Conservation (phyloP, 2,113 vertebrate genomes). For the Ardeotis arabs region DNA sequence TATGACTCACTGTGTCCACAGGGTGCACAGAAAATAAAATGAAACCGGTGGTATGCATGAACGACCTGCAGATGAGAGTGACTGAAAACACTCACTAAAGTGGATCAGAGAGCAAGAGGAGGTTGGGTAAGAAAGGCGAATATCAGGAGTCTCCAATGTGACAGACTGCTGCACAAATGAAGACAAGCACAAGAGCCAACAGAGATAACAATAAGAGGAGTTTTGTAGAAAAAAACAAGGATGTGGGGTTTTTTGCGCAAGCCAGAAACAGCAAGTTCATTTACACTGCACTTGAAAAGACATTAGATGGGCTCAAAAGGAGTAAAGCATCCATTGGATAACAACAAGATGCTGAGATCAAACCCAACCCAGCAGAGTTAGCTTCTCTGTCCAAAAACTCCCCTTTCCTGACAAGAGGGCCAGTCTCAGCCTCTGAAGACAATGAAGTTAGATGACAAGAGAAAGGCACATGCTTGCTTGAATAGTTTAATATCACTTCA, state of each 20-base stretch:
- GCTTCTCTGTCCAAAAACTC: neutral
- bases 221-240: neutral
- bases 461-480: neutral
- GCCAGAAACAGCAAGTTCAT: neutral
- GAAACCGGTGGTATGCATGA: neutral
- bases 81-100: neutral
- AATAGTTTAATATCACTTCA: neutral
- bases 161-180: neutral
- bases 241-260: neutral
- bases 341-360: neutral
- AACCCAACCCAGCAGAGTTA: neutral
- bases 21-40: neutral
- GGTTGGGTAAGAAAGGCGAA: neutral
- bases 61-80: neutral
- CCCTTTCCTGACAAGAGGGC: neutral
- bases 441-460: neutral
- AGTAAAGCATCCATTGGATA: neutral
- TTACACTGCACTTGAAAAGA: neutral
- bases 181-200: neutral
- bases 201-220: neutral
- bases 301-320: neutral
- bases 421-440: neutral
- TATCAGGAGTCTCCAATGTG: neutral
- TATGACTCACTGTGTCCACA: constrained; percentile 11
- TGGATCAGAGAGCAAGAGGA: neutral